Conservation (phyloP, 2,113 vertebrate species). For the Ceyx margarethae region DNA sequence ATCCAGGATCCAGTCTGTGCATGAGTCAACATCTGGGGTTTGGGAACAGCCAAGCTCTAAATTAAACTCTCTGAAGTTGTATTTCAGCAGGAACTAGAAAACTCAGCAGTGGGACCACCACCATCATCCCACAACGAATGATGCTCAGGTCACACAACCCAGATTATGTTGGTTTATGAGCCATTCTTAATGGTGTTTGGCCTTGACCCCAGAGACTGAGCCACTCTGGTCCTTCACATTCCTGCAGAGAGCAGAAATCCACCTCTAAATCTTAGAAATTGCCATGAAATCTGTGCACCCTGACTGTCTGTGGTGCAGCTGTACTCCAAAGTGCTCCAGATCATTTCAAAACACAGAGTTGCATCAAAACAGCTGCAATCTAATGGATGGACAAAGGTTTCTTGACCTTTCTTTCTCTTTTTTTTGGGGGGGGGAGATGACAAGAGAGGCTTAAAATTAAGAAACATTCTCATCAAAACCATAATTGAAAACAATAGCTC, state of each 20-base stretch:
- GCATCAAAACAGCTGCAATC: not conserved
- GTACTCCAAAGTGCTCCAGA: not conserved
- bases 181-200: not conserved
- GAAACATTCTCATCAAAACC: not conserved
- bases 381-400: not conserved
- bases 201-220: not conserved
- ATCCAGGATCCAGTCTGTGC: rapidly evolving
- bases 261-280: not conserved
- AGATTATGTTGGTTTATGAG: not conserved
- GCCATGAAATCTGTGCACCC: not conserved
- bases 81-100: not conserved
- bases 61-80: not conserved
- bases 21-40: not conserved
- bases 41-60: not conserved
- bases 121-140: not conserved
- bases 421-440: not conserved
- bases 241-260: not conserved
- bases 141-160: rapidly evolving
- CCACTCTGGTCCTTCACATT: not conserved
- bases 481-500: constrained; percentile 31
- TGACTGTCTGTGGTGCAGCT: not conserved
- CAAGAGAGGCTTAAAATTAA: not conserved
- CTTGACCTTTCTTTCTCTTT: not conserved
- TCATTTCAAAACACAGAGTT: constrained; percentile 9
- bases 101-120: not conserved